Evolutionary conservation across 2,797 vertebrate genomes (phyloP), one percentile per base, ranked within the genome.

Genomic region (Vipera ursinii): DNA sequence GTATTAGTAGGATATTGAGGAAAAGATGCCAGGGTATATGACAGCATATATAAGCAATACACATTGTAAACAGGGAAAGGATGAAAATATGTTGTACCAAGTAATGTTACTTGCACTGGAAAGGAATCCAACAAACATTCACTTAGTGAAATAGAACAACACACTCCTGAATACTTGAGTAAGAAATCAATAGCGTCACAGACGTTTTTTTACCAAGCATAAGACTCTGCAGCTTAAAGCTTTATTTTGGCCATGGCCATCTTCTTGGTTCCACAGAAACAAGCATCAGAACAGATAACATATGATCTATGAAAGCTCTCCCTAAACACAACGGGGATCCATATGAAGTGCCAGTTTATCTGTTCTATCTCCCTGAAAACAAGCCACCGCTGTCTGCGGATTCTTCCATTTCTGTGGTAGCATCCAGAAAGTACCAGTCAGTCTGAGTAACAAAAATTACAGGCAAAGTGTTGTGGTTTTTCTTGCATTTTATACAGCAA

Each of bases 271-370:
- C 86, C 10, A 85, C 57, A 91, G 86, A 82, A 24, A 20, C 5
- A 59, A 78, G 51, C 82, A 87, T 85, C 92, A 91, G 65, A 63
- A 87, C 44, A 32, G 86, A 93, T 63, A 88, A 88, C 86, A 89
- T 85, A 91, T 85, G 86, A 88, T 63, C 89, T 56, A 57, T 88
- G 92, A 91, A 91, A 93, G 90, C 69, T 88, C 57, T 85, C 89
- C 15, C 69, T 85, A 88, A 85, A 85, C 86, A 88, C 57, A 91
- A 91, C 85, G 32, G 44, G 90, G 59, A 65, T 93, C 89, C 53
- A 93, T 93, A 91, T n/a, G 56, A 93, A 91, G 57, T 91, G 57
- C 92, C 65, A 63, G 86, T 57, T 93, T 93, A 93, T 93, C 89
- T 88, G 56, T 65, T 53, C 65, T 28, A 87, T 93, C 92, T 88